Conservation (phyloP, 2,797 vertebrate species). For the Glyptemys insculpta region DNA sequence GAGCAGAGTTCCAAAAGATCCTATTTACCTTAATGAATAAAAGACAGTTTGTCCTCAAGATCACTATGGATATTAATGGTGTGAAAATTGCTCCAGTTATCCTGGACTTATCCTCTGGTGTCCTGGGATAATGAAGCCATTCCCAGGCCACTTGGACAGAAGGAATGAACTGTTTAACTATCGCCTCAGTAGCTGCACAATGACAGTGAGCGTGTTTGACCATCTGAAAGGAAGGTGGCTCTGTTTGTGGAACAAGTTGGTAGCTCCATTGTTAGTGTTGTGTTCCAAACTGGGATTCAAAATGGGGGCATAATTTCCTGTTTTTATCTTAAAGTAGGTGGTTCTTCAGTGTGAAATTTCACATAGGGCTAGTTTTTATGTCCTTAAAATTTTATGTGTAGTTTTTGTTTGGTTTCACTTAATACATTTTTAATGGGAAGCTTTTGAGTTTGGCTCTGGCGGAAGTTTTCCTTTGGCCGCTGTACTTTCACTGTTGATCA, state of each 20-base stretch:
- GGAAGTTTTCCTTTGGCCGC: not conserved
- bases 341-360: not conserved
- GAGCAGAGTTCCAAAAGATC: too few species aligned
- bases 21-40: not conserved
- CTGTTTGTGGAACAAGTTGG: not conserved
- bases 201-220: not conserved
- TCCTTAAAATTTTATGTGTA: not conserved
- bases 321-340: not conserved
- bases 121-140: not conserved
- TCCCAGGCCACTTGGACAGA: not conserved
- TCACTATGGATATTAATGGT: not conserved
- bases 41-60: not conserved
- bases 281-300: not conserved
- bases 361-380: not conserved
- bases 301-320: not conserved
- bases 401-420: not conserved
- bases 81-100: not conserved
- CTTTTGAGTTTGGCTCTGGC: accelerated
- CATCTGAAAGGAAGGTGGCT: not conserved
- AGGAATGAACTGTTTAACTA: not conserved
- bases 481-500: not conserved
- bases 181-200: not conserved
- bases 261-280: not conserved
- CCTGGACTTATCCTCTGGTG: not conserved
- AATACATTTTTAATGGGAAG: not conserved